phyloP scores from a whole-genome alignment of 2,113 vertebrate genomes.

The Serilophus lunatus region DNA sequence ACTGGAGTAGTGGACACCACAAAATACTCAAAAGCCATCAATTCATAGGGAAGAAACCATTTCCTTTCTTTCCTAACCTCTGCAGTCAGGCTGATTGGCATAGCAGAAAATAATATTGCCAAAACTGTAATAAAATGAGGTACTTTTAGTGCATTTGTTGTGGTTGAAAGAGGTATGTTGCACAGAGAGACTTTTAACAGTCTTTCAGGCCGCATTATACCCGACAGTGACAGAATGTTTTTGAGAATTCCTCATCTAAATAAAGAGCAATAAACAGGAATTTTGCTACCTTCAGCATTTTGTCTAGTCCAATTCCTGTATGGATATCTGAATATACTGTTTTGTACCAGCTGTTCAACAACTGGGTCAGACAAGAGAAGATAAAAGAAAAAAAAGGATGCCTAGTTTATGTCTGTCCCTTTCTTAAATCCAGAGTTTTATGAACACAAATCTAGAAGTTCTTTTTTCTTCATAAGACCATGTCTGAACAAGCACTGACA shows the following conservation, averaged over 20 bases:
- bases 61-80: background rate
- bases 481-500: constrained; percentile 50
- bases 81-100: background rate
- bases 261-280: background rate
- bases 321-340: background rate
- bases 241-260: background rate
- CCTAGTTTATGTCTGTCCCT: background rate
- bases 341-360: background rate
- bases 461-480: background rate
- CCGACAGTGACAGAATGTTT: background rate
- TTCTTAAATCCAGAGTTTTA: constrained; percentile 38
- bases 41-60: background rate
- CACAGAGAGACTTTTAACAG: background rate
- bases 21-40: background rate
- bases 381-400: background rate
- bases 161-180: background rate
- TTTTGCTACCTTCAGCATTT: constrained; percentile 15
- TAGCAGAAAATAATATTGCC: background rate
- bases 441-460: constrained; percentile 40
- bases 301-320: background rate
- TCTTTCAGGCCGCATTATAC: background rate
- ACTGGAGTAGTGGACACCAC: background rate
- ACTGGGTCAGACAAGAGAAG: background rate
- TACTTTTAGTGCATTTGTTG: background rate
- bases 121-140: background rate